A percentile compares a stretch with the other conserved stretches of the same genome.
These are phyloP conservation scores for Onthophagus sagittarius DNA, from an alignment of 2,888 invertebrate genomes.

Conservation along the genomic window DNA sequence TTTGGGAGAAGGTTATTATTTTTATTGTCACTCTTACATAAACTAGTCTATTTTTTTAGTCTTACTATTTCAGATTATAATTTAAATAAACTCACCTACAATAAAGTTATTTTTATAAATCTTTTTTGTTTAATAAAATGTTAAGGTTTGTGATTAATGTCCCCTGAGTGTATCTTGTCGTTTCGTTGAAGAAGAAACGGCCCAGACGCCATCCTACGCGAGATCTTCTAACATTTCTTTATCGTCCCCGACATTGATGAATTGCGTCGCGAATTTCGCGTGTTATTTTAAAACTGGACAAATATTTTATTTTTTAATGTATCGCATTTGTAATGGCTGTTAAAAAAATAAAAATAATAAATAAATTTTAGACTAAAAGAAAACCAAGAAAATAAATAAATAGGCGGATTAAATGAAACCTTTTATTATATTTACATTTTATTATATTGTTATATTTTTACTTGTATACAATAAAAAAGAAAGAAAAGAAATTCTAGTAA, in stretches of 20 bases:
- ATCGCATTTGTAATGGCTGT: not conserved
- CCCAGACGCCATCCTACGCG: not conserved
- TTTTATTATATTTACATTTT: conserved; percentile 18
- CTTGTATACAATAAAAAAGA: conserved; percentile 21
- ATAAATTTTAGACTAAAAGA: not conserved
- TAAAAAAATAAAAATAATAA: conserved; percentile 1
- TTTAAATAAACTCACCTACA: no score
- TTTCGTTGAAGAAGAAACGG: not conserved
- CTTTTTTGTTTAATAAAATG: not conserved
- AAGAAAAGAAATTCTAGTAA: no score
- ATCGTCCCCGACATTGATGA: conserved; percentile 22
- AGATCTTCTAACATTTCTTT: not conserved
- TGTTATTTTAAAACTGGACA: conserved; percentile 1
- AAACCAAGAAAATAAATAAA: conserved; percentile 3
- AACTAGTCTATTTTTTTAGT: no score
- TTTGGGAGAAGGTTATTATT: no score
- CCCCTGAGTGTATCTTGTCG: not conserved
- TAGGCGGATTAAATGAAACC: conserved; percentile 9
- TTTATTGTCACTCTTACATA: no score
- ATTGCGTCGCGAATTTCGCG: conserved; percentile 17
- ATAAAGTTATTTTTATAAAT: not conserved
- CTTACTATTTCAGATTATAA: no score
- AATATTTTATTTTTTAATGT: not conserved
- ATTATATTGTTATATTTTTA: conserved; percentile 21
- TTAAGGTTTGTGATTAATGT: not conserved